Evolutionary conservation across 2,113 vertebrate genomes (phyloP), one percentile per base, ranked within the genome.

Genomic region (Corythaixoides concolor): DNA sequence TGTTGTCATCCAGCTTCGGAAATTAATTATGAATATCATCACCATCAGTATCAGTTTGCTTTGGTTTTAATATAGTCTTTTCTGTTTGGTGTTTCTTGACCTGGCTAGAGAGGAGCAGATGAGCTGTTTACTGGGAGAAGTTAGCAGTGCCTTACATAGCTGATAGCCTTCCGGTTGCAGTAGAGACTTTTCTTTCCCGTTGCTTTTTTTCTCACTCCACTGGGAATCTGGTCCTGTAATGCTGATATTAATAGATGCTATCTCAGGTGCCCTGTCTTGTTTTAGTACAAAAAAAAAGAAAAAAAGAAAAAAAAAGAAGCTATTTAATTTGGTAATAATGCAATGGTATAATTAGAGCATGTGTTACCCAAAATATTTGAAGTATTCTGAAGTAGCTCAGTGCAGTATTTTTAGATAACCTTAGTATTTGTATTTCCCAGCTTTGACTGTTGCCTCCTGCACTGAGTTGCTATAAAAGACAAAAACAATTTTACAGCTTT

Each of bases 401-500:
- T 41, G 73, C 68, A 79, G 50, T 91, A 92, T 96, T 97, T 97
- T 95, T 93, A 93, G 85, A 88, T 93, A 89, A 95, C 94, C 95
- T 95, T 62, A 89, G 85, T 73, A 80, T 82, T 95, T 80, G 43
- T 50, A 45, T 96, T 93, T 88, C 41, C 56, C 41, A 87, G 26
- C 45, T 95, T 90, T 73, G 30, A 26, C 52, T 53, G 19, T 69
- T 94, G 64, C 7, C 60, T 88, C 45, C 43, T 75, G 9, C 45
- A 66, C 18, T 56, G 21, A 53, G 18, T 63, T 72, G 45, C 60
- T 82, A 5, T 77, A 85, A 89, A 83, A 91, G 45, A 62, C 20
- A 56, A 10, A 45, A 73, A 23, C 12, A 23, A 28, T 59, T 93
- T 94, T 90, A 45, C 35, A 76, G 45, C 75, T 78, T 68, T 39